Conservation (phyloP, 2,888 invertebrate genomes). For the Blastobasis adustella region DNA sequence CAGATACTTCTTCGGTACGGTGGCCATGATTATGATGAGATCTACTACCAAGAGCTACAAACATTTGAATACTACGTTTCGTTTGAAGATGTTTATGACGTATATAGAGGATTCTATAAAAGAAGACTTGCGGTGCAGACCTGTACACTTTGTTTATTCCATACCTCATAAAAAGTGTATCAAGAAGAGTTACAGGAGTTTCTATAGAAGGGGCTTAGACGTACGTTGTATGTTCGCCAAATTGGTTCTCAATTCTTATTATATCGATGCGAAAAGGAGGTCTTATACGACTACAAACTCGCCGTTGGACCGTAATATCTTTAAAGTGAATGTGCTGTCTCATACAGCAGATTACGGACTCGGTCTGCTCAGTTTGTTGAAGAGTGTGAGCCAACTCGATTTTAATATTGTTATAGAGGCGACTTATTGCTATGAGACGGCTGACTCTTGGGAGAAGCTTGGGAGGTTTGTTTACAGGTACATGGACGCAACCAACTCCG, state of each 20-base stretch:
- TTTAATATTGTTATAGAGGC: constrained; percentile 1
- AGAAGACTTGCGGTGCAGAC: background rate
- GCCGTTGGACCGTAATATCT: constrained; percentile 9
- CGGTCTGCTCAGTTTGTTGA: constrained; percentile 16
- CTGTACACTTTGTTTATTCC: constrained; percentile 5
- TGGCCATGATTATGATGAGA: constrained; percentile 17
- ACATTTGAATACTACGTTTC: constrained; percentile 15
- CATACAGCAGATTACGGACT: constrained; percentile 17
- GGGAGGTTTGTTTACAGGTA: constrained; percentile 11
- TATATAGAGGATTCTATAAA: background rate
- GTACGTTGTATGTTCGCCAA: constrained; percentile 20
- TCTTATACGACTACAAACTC: background rate
- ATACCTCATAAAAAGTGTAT: constrained; percentile 16
- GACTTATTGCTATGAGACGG: constrained; percentile 11
- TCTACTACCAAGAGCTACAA: constrained; percentile 14
- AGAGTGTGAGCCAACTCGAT: constrained; percentile 1
- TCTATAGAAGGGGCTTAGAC: constrained; percentile 9
- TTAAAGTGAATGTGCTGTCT: constrained; percentile 13
- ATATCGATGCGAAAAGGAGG: background rate
- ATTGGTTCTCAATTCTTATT: constrained; percentile 14
- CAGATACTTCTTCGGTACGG: constrained; percentile 18
- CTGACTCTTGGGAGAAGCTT: constrained; percentile 11
- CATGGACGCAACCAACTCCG: background rate
- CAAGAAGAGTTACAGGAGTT: constrained; percentile 13
- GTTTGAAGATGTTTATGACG: constrained; percentile 3